Base-by-base conservation (phyloP, 2,888 invertebrate species). In the Rotaria magnacalcarata region DNA sequence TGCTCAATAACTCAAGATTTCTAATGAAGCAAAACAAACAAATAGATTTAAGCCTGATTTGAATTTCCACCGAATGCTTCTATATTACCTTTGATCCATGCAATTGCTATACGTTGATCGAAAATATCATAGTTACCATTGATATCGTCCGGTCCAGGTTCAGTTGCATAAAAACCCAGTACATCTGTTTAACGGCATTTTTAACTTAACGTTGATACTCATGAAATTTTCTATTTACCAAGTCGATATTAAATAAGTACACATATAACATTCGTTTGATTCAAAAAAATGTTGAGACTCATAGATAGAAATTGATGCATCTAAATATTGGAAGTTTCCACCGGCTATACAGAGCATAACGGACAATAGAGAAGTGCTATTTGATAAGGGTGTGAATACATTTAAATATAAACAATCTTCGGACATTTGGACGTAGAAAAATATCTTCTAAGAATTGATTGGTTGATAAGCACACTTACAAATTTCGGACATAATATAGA, bases 231-330 rank as follows among this genome's bases (percentile, higher is more conserved):
- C 34, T 84, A 84, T 87, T 85, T 87, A 89, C 90, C 90, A 11
- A 91, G 89, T 58, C 91, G 87, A 88, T 90, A 91, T 88, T 90
- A 90, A 86, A 91, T 88, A 21, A 89, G 90, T 60, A 91, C 90
- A 11, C 90, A 90, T 34, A 90, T 89, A 84, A 90, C 88, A 10
- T 90, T 90, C 56, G 89, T 88, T 14, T 89, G 86, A 43, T 90
- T 89, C n/a, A n/a, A 67, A 24, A 27, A 90, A 88, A 85, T 89
- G 88, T 52, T 88, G 88, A 3, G 90, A 90, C 84, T 90, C 90
- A 87, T 90, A 89, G 88, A 90, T 89, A 85, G 89, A 89, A 8
- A 90, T 90, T 88, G 90, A 89, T 0, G 90, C 90, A 21, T 74
- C 84, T 47, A 67, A 54, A 27, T 89, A 89, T 88, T 89, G 89